A percentile compares a stretch with the other conserved stretches of the same genome.
These are phyloP conservation scores for Drosophila kanekoi DNA, from an alignment of 2,888 invertebrate species.

Conservation along the genomic window DNA sequence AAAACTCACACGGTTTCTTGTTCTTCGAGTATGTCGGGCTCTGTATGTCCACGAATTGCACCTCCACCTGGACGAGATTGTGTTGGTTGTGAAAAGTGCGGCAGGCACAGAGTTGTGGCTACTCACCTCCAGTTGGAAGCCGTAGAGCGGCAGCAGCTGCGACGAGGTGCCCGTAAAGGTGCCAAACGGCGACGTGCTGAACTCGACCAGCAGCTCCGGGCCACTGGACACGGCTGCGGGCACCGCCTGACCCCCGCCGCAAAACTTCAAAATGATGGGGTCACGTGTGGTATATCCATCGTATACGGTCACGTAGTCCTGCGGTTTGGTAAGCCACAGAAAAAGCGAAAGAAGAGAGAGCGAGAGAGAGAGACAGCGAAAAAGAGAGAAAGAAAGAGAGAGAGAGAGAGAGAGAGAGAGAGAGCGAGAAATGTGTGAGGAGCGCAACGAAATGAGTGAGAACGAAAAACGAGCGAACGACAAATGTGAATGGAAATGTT, in stretches of 20 bases:
- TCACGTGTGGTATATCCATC: conserved; percentile 95
- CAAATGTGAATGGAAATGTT: conserved; percentile 66
- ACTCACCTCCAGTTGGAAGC: conserved; percentile 94
- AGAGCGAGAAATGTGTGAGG: conserved; percentile 55
- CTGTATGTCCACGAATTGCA: conserved; percentile 93
- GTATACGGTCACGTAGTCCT: conserved; percentile 95
- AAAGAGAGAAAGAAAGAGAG: conserved; percentile 1
- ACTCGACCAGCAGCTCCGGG: conserved; percentile 94
- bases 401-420: conserved; percentile 14
- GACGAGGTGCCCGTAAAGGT: conserved; percentile 92
- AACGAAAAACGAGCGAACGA: conserved; percentile 46
- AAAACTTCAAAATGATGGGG: conserved; percentile 94
- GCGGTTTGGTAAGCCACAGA: conserved; percentile 38
- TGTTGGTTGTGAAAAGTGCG: not conserved
- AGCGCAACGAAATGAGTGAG: conserved; percentile 72
- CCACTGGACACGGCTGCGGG: conserved; percentile 95
- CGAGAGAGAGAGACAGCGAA: conserved; percentile 23
- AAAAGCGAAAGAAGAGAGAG: conserved; percentile 14
- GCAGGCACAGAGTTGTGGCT: conserved; percentile 13
- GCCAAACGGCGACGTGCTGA: conserved; percentile 95
- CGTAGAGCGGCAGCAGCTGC: conserved; percentile 91
- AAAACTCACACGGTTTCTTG: conserved; percentile 94
- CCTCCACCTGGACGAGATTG: conserved; percentile 86
- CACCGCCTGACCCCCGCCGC: conserved; percentile 94
- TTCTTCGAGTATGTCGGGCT: conserved; percentile 94